Conservation (phyloP, 2,888 invertebrate species). For the Branchipolynoe longqiensis region DNA sequence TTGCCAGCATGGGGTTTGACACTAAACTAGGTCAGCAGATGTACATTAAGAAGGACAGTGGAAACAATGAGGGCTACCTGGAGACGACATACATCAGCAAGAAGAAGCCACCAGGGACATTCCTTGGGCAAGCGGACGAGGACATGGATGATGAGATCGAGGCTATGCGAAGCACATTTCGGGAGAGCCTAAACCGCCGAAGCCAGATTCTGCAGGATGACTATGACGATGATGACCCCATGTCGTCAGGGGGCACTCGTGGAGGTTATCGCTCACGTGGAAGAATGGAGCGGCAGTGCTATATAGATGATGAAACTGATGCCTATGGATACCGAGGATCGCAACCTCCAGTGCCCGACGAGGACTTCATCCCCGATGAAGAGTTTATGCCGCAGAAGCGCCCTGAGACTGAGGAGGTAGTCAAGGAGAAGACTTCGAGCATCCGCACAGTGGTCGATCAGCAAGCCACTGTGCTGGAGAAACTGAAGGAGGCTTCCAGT, state of each 20-base stretch:
- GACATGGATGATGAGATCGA: conserved; percentile 50
- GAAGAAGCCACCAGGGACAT: conserved; percentile 18
- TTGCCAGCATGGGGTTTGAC: conserved; percentile 56
- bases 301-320: conserved; percentile 30
- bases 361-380: conserved; percentile 53
- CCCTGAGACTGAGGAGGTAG: conserved; percentile 63
- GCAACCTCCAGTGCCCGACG: background rate
- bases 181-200: background rate
- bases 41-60: conserved; percentile 46
- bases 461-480: conserved; percentile 62
- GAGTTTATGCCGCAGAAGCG: conserved; percentile 60
- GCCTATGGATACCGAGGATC: background rate
- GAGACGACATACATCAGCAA: conserved; percentile 51
- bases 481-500: conserved; percentile 62
- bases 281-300: conserved; percentile 42
- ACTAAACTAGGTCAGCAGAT: conserved; percentile 9
- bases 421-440: conserved; percentile 62
- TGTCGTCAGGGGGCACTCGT: background rate
- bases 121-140: conserved; percentile 22
- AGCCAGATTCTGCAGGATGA: background rate
- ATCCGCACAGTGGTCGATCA: conserved; percentile 63
- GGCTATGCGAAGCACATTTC: conserved; percentile 21
- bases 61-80: conserved; percentile 33
- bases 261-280: conserved; percentile 19
- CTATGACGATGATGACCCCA: conserved; percentile 19